A percentile compares a stretch with the other conserved stretches of the same genome.
Conservation (phyloP, 1,140 invertebrate species). For the Prorops nasuta region DNA sequence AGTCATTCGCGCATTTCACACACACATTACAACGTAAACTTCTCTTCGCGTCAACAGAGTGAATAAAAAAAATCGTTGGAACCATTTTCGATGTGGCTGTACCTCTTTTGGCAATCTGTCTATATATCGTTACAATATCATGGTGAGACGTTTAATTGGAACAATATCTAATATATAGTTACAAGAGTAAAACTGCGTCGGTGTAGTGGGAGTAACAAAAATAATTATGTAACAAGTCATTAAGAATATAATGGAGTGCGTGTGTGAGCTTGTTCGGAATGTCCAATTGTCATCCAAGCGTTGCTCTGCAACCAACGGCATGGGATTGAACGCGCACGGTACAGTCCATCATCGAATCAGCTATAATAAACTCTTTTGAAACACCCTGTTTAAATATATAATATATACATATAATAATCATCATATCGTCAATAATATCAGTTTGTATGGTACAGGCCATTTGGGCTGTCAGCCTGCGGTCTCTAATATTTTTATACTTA, state of each 20-base stretch:
- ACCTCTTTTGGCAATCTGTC: slow-evolving; percentile 8
- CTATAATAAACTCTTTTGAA: slow-evolving; percentile 50
- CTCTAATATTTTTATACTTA: slow-evolving; percentile 38
- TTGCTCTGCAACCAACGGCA: too few species aligned
- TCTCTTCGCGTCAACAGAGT: slow-evolving; percentile 33
- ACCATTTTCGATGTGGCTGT: slow-evolving; percentile 30
- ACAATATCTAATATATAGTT: too few species aligned
- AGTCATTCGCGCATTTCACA: slow-evolving; percentile 18
- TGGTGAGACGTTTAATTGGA: too few species aligned
- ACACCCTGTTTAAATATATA: slow-evolving; percentile 48
- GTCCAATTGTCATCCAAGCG: too few species aligned
- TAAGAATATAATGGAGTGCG: too few species aligned
- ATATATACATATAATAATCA: slow-evolving; percentile 36
- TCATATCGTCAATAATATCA: slow-evolving; percentile 54
- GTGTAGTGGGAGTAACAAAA: too few species aligned
- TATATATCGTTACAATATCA: too few species aligned
- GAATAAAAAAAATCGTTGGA: slow-evolving; percentile 51
- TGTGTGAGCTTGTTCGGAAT: too few species aligned
- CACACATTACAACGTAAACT: slow-evolving; percentile 13
- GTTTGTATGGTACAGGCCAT: slow-evolving; percentile 54
- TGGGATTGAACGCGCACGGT: too few species aligned
- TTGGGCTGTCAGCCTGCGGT: slow-evolving; percentile 37
- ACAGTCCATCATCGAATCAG: slow-evolving; percentile 32
- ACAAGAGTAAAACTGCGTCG: too few species aligned
- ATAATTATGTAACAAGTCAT: too few species aligned